Conservation (phyloP, 2,888 invertebrate species). For the Drosophila diplacantha region DNA sequence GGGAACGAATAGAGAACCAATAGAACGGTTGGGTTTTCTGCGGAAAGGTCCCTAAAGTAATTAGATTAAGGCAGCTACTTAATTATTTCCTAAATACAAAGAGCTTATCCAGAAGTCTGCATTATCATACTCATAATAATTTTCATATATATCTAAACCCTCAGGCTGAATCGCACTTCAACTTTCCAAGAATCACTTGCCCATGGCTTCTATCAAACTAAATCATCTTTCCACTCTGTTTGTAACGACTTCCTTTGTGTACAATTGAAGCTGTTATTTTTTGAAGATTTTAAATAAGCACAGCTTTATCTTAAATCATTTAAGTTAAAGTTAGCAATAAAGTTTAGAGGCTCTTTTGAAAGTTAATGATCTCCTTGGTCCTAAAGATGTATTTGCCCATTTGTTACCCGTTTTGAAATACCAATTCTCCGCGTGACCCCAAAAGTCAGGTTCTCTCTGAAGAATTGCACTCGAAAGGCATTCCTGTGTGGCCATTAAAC, state of each 20-base stretch:
- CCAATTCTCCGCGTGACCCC: slow-evolving; percentile 27
- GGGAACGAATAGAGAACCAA: background rate
- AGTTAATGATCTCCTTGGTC: slow-evolving; percentile 1
- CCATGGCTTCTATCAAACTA: slow-evolving; percentile 6
- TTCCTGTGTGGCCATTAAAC: slow-evolving; percentile 45
- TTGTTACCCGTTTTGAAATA: slow-evolving; percentile 11
- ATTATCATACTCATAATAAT: background rate
- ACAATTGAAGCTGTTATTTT: background rate
- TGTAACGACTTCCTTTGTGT: background rate
- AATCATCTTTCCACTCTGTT: slow-evolving; percentile 13
- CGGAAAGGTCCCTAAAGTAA: background rate
- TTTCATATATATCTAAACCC: background rate
- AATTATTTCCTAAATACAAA: background rate
- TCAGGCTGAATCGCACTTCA: background rate
- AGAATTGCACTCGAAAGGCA: slow-evolving; percentile 50
- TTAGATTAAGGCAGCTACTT: background rate
- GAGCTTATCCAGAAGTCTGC: background rate
- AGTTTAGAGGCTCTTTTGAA: background rate
- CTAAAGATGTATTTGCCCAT: slow-evolving; percentile 9
- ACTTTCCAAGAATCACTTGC: slow-evolving; percentile 3
- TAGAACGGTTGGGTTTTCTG: background rate
- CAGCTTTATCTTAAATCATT: background rate
- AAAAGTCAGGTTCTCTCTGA: slow-evolving; percentile 19
- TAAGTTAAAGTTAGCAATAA: background rate
- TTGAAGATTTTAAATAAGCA: background rate